These are phyloP conservation scores for Lampris megalopsis DNA, from an alignment of 2,113 vertebrate species.

Conservation along the genomic window DNA sequence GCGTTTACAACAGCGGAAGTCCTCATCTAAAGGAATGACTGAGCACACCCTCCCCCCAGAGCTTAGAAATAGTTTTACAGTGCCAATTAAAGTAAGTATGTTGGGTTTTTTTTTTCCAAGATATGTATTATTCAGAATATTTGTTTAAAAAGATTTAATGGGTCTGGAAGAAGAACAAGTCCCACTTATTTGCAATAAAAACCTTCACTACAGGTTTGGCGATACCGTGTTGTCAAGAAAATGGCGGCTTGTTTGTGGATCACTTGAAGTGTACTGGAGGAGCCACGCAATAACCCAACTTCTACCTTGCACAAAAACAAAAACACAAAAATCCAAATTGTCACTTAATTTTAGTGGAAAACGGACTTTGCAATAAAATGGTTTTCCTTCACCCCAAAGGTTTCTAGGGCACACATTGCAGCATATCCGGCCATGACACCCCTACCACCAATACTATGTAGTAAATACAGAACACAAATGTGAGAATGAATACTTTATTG, in stretches of 20 bases:
- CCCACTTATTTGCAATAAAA: constrained; percentile 74
- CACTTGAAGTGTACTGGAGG: constrained; percentile 73
- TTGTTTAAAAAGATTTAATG: constrained; percentile 76
- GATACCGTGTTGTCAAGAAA: constrained; percentile 70
- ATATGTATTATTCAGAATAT: constrained; percentile 78
- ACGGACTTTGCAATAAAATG: background rate
- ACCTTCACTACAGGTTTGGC: constrained; percentile 72
- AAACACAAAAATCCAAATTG: background rate
- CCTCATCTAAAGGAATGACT: constrained; percentile 80
- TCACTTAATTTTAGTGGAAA: background rate
- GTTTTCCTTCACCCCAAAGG: background rate
- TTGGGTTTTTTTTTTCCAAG: constrained; percentile 68
- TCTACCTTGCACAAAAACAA: too few species aligned
- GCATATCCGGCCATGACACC: too few species aligned
- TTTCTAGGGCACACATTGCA: too few species aligned
- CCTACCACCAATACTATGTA: constrained; percentile 11
- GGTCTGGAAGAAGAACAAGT: constrained; percentile 65
- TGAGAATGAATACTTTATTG: background rate
- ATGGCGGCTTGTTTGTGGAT: constrained; percentile 72
- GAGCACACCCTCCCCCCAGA: constrained; percentile 59
- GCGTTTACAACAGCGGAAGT: constrained; percentile 79
- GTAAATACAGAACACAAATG: constrained; percentile 14
- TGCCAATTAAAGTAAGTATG: constrained; percentile 82
- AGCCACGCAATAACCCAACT: background rate
- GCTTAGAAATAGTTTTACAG: constrained; percentile 79